Conservation (phyloP, 2,888 invertebrate species). For the Pristionchus entomophagus region DNA sequence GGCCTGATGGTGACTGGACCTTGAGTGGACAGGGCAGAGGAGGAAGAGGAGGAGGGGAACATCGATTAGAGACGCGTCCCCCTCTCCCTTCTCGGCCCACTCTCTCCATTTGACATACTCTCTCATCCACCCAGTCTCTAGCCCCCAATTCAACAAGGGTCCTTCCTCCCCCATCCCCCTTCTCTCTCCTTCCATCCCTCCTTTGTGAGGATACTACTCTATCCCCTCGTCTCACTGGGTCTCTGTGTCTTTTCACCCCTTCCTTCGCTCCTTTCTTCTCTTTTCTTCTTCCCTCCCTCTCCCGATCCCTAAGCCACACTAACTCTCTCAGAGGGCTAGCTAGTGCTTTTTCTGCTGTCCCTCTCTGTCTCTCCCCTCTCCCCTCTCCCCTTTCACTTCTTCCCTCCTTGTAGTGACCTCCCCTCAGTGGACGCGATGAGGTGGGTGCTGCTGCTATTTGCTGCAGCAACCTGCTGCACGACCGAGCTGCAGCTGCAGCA, state of each 20-base stretch:
- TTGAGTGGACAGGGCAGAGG: conserved; percentile 33
- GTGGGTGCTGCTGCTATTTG: background rate
- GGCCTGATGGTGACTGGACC: conserved; percentile 43
- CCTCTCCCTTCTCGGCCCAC: background rate
- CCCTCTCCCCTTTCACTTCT: conserved; percentile 5
- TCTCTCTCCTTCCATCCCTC: background rate
- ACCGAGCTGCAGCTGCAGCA: conserved; percentile 28
- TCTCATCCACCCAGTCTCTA: conserved; percentile 39
- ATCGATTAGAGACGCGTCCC: conserved; percentile 45
- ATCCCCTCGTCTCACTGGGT: conserved; percentile 27
- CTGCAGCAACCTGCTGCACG: background rate
- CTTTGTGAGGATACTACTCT: conserved; percentile 40
- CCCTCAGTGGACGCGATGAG: background rate
- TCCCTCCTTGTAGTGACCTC: conserved; percentile 24
- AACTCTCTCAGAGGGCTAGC: background rate
- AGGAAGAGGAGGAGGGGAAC: conserved; percentile 28
- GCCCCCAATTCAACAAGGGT: conserved; percentile 33
- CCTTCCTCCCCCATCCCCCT: background rate
- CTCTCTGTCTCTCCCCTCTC: background rate
- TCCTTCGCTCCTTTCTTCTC: conserved; percentile 18
- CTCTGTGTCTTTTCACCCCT: conserved; percentile 15
- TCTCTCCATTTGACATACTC: conserved; percentile 24
- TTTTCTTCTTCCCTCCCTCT: background rate
- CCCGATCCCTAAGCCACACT: conserved; percentile 31
- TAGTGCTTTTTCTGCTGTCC: conserved; percentile 17